phyloP scores from a whole-genome alignment of 1,140 invertebrate genomes.

The Drosophila sp. region DNA sequence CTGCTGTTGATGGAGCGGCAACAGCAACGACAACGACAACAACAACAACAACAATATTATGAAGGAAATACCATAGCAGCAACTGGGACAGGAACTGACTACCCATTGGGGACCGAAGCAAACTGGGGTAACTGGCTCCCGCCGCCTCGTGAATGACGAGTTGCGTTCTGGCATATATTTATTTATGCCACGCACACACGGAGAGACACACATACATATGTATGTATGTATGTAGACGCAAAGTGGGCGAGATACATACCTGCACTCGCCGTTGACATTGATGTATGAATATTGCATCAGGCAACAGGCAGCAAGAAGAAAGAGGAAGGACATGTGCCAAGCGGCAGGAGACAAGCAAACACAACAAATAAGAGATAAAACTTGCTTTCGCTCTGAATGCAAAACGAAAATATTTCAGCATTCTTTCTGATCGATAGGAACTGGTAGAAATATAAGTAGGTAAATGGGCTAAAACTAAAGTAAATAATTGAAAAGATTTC shows the following conservation, averaged over 20 bases:
- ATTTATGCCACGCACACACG: no score
- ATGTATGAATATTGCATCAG: constrained; percentile 65
- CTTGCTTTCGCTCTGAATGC: not conserved
- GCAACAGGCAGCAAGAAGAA: constrained; percentile 23
- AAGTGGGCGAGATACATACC: constrained; percentile 9
- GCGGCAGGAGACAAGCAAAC: not conserved
- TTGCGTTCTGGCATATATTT: constrained; percentile 43
- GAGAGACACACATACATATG: not conserved
- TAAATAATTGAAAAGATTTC: no score
- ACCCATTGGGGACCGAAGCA: constrained; percentile 6
- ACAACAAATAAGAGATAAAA: not conserved
- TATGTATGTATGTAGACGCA: constrained; percentile 12
- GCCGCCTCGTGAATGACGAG: constrained; percentile 56
- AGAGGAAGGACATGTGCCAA: constrained; percentile 23
- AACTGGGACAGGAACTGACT: constrained; percentile 35
- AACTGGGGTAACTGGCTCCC: constrained; percentile 21
- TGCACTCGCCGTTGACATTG: constrained; percentile 46
- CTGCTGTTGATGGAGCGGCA: constrained; percentile 24
- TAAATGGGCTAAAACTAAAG: no score
- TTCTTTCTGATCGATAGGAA: not conserved
- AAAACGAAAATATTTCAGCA: not conserved
- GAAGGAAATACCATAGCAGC: constrained; percentile 14
- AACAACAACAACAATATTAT: constrained; percentile 7
- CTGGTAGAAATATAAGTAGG: no score
- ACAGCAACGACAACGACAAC: constrained; percentile 40